phyloP scores from a whole-genome alignment of 2,888 invertebrate genomes.

The Drosophila hamatofila region DNA sequence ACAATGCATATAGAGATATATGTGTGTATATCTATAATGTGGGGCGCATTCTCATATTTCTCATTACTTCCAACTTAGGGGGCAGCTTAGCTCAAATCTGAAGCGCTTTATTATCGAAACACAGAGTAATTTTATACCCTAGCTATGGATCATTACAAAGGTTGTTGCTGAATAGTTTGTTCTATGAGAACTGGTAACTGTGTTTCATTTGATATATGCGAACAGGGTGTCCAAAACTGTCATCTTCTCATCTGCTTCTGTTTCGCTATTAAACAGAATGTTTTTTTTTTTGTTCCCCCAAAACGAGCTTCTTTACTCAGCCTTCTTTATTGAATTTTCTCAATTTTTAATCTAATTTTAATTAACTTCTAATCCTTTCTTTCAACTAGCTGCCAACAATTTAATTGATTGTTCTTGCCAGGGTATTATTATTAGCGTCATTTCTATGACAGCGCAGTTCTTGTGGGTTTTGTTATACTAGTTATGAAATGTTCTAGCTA shows the following conservation, averaged over 20 bases:
- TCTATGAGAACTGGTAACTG: background rate
- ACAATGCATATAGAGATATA: background rate
- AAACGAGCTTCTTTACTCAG: too few relatives aligned
- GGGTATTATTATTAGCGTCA: conserved; percentile 1
- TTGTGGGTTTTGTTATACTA: conserved; percentile 34
- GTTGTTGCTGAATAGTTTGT: background rate
- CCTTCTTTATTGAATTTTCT: background rate
- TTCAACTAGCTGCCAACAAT: background rate
- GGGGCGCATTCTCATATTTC: conserved; percentile 32
- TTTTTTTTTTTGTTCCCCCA: too few relatives aligned
- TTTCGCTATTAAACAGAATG: background rate
- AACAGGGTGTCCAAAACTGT: background rate
- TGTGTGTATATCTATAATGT: background rate
- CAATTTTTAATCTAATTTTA: background rate
- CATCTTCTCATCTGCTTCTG: background rate
- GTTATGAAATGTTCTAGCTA: conserved; percentile 64
- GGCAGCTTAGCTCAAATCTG: conserved; percentile 2
- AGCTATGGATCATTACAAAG: background rate
- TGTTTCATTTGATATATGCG: background rate
- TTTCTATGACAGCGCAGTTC: conserved; percentile 1
- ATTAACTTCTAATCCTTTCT: background rate
- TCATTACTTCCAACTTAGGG: conserved; percentile 22
- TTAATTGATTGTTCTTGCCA: conserved; percentile 1
- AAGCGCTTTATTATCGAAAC: conserved; percentile 19
- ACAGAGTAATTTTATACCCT: conserved; percentile 38